A percentile compares a stretch with the other conserved stretches of the same genome.
These are phyloP conservation scores for Sinodicranocentrus sp. DNA, from an alignment of 2,888 invertebrate species.

Conservation along the genomic window DNA sequence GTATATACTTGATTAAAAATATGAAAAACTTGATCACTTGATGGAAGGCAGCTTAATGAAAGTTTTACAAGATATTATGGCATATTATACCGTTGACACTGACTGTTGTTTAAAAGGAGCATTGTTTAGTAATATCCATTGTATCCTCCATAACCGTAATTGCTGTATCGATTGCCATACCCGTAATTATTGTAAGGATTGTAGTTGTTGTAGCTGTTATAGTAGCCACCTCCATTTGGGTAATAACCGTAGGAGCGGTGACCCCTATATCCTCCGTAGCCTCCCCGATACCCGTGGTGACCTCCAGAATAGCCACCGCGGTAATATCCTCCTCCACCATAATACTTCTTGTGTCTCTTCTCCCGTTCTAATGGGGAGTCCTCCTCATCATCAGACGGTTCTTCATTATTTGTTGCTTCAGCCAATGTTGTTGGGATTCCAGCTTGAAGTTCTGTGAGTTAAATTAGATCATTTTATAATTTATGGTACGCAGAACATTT, in stretches of 20 bases:
- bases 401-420: neutral
- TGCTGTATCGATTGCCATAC: neutral
- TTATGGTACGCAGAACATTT: neutral
- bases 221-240: no score
- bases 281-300: neutral
- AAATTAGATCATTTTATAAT: neutral
- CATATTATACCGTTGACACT: neutral
- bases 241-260: neutral
- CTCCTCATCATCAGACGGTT: neutral
- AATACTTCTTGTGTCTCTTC: constrained; percentile 30
- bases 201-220: no score
- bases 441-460: neutral
- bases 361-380: neutral
- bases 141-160: neutral
- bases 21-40: neutral
- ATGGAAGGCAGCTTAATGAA: neutral
- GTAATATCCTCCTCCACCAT: neutral
- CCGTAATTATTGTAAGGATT: no score
- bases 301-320: constrained; percentile 11
- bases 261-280: constrained; percentile 20
- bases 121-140: no score
- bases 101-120: no score
- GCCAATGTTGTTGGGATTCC: constrained; percentile 23
- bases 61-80: neutral
- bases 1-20: neutral